A percentile compares a stretch with the other conserved stretches of the same genome.
Conservation (phyloP, 2,888 invertebrate species). For the Acanthosoma haemorrhoidale region DNA sequence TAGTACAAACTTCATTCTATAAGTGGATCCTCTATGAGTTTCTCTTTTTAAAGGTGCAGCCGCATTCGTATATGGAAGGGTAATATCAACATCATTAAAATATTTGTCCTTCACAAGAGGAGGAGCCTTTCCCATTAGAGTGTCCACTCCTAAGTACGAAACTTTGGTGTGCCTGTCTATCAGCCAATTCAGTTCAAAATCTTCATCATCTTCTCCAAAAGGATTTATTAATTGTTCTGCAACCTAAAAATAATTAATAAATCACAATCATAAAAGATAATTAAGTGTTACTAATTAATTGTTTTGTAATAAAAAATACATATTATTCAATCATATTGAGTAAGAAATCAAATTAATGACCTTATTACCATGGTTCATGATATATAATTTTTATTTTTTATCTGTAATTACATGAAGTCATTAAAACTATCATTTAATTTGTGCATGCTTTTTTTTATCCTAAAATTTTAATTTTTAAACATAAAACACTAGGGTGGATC, state of each 20-base stretch:
- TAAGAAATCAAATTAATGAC: no score
- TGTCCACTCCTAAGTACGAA: constrained; percentile 54
- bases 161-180: constrained; percentile 58
- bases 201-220: constrained; percentile 60
- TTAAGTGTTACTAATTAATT: no score
- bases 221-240: constrained; percentile 60
- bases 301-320: no score
- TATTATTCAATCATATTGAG: no score
- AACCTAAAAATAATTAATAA: constrained; percentile 47
- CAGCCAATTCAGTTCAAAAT: constrained; percentile 58
- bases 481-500: no score
- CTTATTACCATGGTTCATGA: no score
- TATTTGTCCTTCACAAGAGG: constrained; percentile 54
- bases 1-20: constrained; percentile 53
- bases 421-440: no score
- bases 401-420: no score
- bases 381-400: no score
- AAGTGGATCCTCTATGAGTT: constrained; percentile 55
- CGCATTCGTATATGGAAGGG: constrained; percentile 54
- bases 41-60: constrained; percentile 53
- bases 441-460: no score
- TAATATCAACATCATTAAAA: constrained; percentile 50
- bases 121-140: constrained; percentile 50
- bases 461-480: no score
- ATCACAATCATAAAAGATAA: no score